Evolutionary conservation across 1,140 invertebrate genomes (phyloP), one percentile per base, ranked within the genome.

Genomic region (Bombus sylvicola): DNA sequence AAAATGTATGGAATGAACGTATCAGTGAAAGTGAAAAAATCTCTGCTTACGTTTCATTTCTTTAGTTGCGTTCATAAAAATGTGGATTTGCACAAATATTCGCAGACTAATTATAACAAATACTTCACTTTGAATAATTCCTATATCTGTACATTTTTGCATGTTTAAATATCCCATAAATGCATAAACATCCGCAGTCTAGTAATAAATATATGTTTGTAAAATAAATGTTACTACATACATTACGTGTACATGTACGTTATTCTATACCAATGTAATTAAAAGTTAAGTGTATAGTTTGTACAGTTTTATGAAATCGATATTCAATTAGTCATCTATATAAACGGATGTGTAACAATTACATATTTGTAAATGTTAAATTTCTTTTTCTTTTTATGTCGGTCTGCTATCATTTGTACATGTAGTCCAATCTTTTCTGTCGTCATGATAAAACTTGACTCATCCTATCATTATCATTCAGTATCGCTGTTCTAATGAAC

Each of bases 391-490:
- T 69, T 37, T 71, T 10, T 13, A 13, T 28, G 25, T 13, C 25
- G 22, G 2, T 1, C 10, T 28, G 4, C 34, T 76, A 43, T 34
- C 62, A 12, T 13, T 47, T 43, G 0, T 31, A 74, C 3, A 5
- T n/a, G 25, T 68, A 34, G 18, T 25, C 41, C 15, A 73, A 28
- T 25, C 18, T 47, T 28, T 37, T 5, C 3, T n/a, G 31, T 25
- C 62, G 28, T 37, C n/a, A 37, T 12, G 77, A 79, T 66, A 43
- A 79, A 47, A 68, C 15, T 66, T 68, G 62, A 68, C 15, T 68
- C 77, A 66, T 34, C n/a, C 1, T 53, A 41, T 66, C 75, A 43
- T 66, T 53, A 41, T 78, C 75, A 43, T 66, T 31, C 39, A 78
- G 3, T 78, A 66, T 41, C 37, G n/a, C 1, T n/a, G 39, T 15